Evolutionary conservation across 2,113 vertebrate species (phyloP).

Genomic region (Etheostoma cragini): DNA sequence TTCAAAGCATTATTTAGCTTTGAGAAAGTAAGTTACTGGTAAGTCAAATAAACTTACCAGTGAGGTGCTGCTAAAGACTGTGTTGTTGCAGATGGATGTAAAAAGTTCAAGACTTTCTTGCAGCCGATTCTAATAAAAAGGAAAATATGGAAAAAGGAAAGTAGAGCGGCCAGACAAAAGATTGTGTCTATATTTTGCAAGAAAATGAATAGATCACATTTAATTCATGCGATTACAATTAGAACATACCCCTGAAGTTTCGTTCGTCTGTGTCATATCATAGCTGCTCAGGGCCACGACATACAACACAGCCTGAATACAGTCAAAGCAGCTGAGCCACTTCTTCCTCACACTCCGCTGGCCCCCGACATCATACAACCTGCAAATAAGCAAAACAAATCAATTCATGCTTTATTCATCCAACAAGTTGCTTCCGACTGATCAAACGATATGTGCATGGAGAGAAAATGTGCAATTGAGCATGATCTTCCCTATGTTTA

Average conservation of each 20-base stretch:
- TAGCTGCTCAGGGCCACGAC: slow-evolving; percentile 82
- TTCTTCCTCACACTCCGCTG: slow-evolving; percentile 79
- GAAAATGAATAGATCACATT: not conserved
- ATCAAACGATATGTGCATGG: not conserved
- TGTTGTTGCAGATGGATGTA: slow-evolving; percentile 73
- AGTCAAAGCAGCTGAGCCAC: slow-evolving; percentile 84
- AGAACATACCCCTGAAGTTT: slow-evolving; percentile 61
- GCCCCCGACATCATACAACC: slow-evolving; percentile 82
- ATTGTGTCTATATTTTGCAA: not conserved
- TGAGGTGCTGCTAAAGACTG: slow-evolving; percentile 70
- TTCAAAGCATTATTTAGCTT: not conserved
- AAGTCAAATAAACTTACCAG: slow-evolving; percentile 66
- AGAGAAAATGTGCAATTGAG: not conserved
- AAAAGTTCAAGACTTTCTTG: slow-evolving; percentile 82
- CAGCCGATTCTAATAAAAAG: slow-evolving; percentile 70
- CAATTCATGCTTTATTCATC: not conserved
- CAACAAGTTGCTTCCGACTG: not conserved
- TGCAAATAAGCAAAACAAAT: slow-evolving; percentile 34
- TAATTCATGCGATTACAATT: not conserved
- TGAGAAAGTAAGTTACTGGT: not conserved
- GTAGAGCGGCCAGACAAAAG: accelerated
- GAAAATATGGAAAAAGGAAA: not conserved
- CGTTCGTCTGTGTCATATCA: slow-evolving; percentile 68
- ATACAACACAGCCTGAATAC: slow-evolving; percentile 78
- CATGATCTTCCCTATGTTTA: not conserved